phyloP scores from a whole-genome alignment of 2,888 invertebrate genomes.

The Pristionchus entomophagus region DNA sequence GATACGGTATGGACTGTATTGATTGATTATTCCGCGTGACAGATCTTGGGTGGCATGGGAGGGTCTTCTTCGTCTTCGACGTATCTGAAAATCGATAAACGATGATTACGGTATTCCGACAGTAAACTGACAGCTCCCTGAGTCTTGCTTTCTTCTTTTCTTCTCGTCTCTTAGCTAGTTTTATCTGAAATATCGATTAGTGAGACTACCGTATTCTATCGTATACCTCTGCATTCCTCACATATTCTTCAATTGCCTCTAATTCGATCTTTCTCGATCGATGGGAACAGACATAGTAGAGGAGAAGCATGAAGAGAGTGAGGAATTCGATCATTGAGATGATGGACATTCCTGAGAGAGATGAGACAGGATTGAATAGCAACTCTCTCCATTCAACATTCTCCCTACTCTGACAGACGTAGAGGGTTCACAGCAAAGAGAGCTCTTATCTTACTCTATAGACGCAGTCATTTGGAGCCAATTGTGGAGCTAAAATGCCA shows the following conservation, averaged over 20 bases:
- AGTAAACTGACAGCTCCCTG: not conserved
- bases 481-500: too few species aligned
- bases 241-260: too few species aligned
- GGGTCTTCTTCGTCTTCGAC: not conserved
- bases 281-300: not conserved
- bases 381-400: too few species aligned
- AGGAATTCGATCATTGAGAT: not conserved
- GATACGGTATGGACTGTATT: not conserved
- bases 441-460: too few species aligned
- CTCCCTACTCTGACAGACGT: too few species aligned
- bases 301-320: not conserved
- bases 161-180: not conserved
- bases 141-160: not conserved
- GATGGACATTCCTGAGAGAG: not conserved
- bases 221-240: too few species aligned
- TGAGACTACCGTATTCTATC: not conserved
- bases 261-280: too few species aligned
- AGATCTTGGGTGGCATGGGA: not conserved
- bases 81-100: not conserved
- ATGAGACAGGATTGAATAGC: too few species aligned
- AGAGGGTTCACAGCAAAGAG: too few species aligned
- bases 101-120: not conserved
- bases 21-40: not conserved
- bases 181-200: not conserved
- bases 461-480: too few species aligned